A percentile compares a stretch with the other conserved stretches of the same genome.
Evolutionary conservation across 1,140 invertebrate species (phyloP).

Genomic region (Ceratosolen fusciceps): DNA sequence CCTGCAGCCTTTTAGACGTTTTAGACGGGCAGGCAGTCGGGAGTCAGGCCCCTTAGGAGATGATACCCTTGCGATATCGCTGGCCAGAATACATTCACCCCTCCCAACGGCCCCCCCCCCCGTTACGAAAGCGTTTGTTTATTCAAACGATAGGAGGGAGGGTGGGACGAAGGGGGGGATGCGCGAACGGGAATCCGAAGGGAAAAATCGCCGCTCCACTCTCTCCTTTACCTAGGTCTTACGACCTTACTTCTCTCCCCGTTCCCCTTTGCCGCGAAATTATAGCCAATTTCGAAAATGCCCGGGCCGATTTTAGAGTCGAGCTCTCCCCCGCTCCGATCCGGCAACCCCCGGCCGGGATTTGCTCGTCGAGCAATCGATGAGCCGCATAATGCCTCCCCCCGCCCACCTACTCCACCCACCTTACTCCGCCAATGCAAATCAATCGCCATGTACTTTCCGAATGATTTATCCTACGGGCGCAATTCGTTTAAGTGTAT

Average conservation of each 20-base stretch:
- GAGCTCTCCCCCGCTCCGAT: constrained; percentile 10
- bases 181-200: neutral
- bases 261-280: constrained; percentile 49
- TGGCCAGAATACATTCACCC: neutral
- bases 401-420: no score
- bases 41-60: no score
- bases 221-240: constrained; percentile 16
- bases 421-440: constrained; percentile 66
- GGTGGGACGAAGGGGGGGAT: neutral
- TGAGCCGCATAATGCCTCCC: constrained; percentile 51
- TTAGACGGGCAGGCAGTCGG: no score
- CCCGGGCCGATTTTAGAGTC: constrained; percentile 64
- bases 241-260: constrained; percentile 2
- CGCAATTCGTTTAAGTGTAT: constrained; percentile 72
- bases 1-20: no score
- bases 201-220: constrained; percentile 28
- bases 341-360: neutral
- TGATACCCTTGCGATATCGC: no score
- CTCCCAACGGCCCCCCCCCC: neutral
- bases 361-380: constrained; percentile 51
- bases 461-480: constrained; percentile 66
- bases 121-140: constrained; percentile 8
- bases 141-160: neutral
- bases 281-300: constrained; percentile 68
- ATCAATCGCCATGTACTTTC: constrained; percentile 63